These are phyloP conservation scores for Drosophila gunungcola DNA, from an alignment of 1,140 invertebrate genomes.

Conservation along the genomic window DNA sequence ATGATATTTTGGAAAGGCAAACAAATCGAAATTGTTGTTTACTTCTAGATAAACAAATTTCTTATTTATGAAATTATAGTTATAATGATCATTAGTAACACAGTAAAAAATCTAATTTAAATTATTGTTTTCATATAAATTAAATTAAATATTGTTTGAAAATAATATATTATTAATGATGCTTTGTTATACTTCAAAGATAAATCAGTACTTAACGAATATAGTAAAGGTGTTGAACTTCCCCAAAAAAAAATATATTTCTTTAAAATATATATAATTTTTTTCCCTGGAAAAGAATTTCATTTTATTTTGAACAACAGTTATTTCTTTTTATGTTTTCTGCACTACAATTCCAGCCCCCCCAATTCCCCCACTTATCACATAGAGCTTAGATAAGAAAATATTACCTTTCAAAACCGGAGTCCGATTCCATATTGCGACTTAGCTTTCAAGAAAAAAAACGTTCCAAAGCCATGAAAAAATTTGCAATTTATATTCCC, in stretches of 20 bases:
- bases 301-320: not conserved
- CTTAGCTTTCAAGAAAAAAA: slow-evolving; percentile 8
- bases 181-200: too few species aligned
- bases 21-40: slow-evolving; percentile 13
- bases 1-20: slow-evolving; percentile 21
- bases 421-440: slow-evolving; percentile 18
- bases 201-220: too few species aligned
- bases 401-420: slow-evolving; percentile 5
- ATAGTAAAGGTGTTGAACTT: too few species aligned
- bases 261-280: too few species aligned
- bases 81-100: not conserved
- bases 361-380: not conserved
- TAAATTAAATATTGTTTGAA: too few species aligned
- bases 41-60: slow-evolving; percentile 18
- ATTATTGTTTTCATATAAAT: too few species aligned
- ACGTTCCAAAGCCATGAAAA: slow-evolving; percentile 3
- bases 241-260: too few species aligned
- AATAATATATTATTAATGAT: too few species aligned
- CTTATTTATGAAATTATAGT: slow-evolving; percentile 9
- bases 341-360: not conserved
- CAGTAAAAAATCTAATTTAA: not conserved
- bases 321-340: not conserved
- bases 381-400: slow-evolving; percentile 13
- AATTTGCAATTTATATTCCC: slow-evolving; percentile 17
- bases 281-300: not conserved